Percentiles rank a stretch among this genome's conserved stretches.
Conservation (phyloP, 2,113 vertebrate species). For the Ia io region DNA sequence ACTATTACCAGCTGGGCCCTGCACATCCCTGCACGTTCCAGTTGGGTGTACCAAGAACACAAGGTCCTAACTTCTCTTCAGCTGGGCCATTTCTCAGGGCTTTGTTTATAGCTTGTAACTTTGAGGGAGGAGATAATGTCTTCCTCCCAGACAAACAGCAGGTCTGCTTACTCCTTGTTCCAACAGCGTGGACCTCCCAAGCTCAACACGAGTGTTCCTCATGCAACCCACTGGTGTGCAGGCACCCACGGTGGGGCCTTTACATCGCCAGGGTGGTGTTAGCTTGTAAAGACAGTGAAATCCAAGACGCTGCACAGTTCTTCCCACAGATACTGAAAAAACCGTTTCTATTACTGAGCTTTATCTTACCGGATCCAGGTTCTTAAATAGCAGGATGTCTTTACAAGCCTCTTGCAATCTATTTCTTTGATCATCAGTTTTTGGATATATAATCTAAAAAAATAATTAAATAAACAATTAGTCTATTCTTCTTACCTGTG, state of each 20-base stretch:
- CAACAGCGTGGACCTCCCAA: background rate
- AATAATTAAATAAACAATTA: slow-evolving; percentile 23
- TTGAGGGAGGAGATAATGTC: background rate
- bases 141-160: background rate
- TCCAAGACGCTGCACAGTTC: background rate
- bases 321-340: background rate
- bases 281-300: background rate
- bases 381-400: slow-evolving; percentile 98
- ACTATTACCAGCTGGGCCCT: background rate
- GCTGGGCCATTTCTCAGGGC: background rate
- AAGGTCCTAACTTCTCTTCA: background rate
- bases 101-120: background rate
- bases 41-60: background rate
- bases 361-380: slow-evolving; percentile 93
- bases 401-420: slow-evolving; percentile 97
- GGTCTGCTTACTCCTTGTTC: background rate
- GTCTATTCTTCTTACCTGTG: background rate
- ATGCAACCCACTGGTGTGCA: rapidly evolving
- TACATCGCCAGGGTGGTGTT: background rate
- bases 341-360: background rate
- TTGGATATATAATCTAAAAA: slow-evolving; percentile 94
- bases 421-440: slow-evolving; percentile 98
- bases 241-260: background rate
- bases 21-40: background rate
- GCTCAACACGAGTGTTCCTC: background rate